phyloP scores from a whole-genome alignment of 2,888 invertebrate species.

The Disparrhopalites patrizii region DNA sequence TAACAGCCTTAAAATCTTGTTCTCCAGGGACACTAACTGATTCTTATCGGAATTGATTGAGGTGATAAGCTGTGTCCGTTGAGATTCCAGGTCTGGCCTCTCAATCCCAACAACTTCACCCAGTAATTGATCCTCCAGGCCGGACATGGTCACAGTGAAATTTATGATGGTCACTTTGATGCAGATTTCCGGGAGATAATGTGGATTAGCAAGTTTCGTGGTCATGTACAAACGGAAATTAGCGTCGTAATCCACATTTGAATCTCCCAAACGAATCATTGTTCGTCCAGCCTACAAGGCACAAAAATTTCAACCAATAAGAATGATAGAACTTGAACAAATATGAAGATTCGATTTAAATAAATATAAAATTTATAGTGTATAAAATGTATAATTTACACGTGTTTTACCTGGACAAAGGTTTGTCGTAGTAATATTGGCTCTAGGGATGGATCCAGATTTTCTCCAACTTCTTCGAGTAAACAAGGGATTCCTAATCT shows the following conservation, averaged over 20 bases:
- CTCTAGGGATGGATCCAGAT: slow-evolving; percentile 77
- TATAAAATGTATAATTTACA: background rate
- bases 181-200: slow-evolving; percentile 87
- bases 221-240: slow-evolving; percentile 86
- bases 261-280: slow-evolving; percentile 79
- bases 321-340: background rate
- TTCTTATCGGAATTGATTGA: slow-evolving; percentile 81
- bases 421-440: slow-evolving; percentile 79
- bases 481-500: slow-evolving; percentile 80
- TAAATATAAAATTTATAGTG: background rate
- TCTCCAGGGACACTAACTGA: slow-evolving; percentile 78
- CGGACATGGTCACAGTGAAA: slow-evolving; percentile 84
- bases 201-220: slow-evolving; percentile 87
- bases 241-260: slow-evolving; percentile 72
- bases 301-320: background rate
- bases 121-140: slow-evolving; percentile 85
- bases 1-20: slow-evolving; percentile 78
- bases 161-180: slow-evolving; percentile 89
- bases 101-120: slow-evolving; percentile 88
- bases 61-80: slow-evolving; percentile 75
- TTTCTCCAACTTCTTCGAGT: slow-evolving; percentile 83
- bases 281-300: slow-evolving; percentile 65
- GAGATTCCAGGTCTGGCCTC: slow-evolving; percentile 77
- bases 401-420: slow-evolving; percentile 61
- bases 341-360: background rate